phyloP scores from a whole-genome alignment of 2,888 invertebrate genomes.

The Dryobota labecula region DNA sequence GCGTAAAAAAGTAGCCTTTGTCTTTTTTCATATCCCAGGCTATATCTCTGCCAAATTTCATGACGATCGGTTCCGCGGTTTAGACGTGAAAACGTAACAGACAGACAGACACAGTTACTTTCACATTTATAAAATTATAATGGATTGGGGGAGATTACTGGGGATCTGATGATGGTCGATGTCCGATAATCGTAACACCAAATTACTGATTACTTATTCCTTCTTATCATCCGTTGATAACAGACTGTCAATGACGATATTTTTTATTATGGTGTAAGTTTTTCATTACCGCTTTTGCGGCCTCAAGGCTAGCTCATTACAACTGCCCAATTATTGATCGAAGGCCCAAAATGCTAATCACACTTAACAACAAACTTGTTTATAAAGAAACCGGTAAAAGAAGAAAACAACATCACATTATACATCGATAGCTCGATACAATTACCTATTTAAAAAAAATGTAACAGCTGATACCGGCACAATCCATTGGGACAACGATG shows the following conservation, averaged over 20 bases:
- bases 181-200: background rate
- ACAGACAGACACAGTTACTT: too few species aligned
- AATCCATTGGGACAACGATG: background rate
- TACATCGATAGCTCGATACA: background rate
- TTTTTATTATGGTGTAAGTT: background rate
- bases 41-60: too few species aligned
- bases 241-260: background rate
- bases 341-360: background rate
- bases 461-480: constrained; percentile 20
- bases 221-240: constrained; percentile 24
- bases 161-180: background rate
- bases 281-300: background rate
- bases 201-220: background rate
- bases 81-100: too few species aligned
- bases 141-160: background rate
- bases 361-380: background rate
- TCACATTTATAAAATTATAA: too few species aligned
- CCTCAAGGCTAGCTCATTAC: background rate
- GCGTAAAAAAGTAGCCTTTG: too few species aligned
- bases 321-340: background rate
- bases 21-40: too few species aligned
- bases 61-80: too few species aligned
- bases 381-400: background rate
- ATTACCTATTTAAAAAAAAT: constrained; percentile 8
- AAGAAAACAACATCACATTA: background rate